Evolutionary conservation across 2,113 vertebrate genomes (phyloP), one percentile per base, ranked within the genome.

Genomic region (Pelusios castaneus): DNA sequence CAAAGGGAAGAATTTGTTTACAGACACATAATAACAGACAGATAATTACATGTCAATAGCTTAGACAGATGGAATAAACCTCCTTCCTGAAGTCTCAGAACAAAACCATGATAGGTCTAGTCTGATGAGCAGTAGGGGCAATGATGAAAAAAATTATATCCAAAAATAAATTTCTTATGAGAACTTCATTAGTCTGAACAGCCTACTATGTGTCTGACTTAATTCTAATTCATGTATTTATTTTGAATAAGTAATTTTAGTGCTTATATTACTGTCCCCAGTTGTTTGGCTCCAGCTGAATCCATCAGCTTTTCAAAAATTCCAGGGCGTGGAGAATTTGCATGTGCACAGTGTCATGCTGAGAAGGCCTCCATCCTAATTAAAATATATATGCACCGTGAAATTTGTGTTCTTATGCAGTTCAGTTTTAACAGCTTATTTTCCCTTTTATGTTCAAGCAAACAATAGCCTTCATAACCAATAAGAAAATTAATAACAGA

Each of bases 1-100:
- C 31, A 85, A 94, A 94, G 13, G n/a, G 38, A 90, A 85, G 13
- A 87, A 82, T 89, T 89, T 73, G 52, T 70, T 94, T 89, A 76
- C 29, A 49, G 47, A 22, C 87, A 76, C 83, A 70, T 77, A 84
- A 55, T 45, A 93, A 45, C 75, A 9, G 52, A 70, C 79, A 76
- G 49, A 77, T 77, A 92, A 85, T 88, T 90, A 52, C 19, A 82
- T 22, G 25, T 73, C 75, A 51, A 80, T 63, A 14, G 3, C 52
- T 55, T 27, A 79, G 81, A n/a, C 24, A 95, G 6, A 38, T 70
- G 34, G 63, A 49, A 90, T 88, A 82, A 14, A 29, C 25, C 85
- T 87, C 5, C 73, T 27, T 52, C 10, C 80, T 91, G 13, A 67
- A 81, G n/a, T 85, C 43, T 41, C 93, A 70, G 41, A 90, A 87